These are phyloP conservation scores for Salticus scenicus DNA, from an alignment of 2,888 invertebrate species.

Conservation along the genomic window DNA sequence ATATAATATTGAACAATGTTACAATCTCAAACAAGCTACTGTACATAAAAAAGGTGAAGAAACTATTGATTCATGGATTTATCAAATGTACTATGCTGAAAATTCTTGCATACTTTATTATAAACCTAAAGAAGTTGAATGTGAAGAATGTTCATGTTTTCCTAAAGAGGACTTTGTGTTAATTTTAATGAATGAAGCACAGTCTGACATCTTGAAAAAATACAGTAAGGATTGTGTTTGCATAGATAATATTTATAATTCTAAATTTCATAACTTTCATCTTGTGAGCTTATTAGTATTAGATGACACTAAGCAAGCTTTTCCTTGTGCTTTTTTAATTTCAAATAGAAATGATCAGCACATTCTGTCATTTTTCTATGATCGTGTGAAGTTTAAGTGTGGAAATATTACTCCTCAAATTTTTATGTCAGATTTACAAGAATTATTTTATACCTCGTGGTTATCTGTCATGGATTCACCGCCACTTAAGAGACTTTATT, in stretches of 20 bases:
- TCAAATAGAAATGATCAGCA: conserved; percentile 6
- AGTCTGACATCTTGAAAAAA: conserved; percentile 26
- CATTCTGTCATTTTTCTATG: not conserved
- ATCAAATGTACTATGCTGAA: not conserved
- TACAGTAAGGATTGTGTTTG: conserved; percentile 20
- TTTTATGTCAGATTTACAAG: conserved; percentile 67
- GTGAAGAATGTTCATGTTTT: not conserved
- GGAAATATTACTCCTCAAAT: not conserved
- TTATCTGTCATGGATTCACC: conserved; percentile 15
- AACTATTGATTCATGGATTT: conserved; percentile 8
- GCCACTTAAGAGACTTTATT: conserved; percentile 20
- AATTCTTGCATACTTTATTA: not conserved
- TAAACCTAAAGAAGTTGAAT: not conserved
- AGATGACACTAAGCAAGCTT: conserved; percentile 21
- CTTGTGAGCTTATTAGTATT: conserved; percentile 18
- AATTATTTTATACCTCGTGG: conserved; percentile 65
- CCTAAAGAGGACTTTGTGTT: conserved; percentile 14
- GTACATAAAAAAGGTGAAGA: not conserved
- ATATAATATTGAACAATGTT: conserved; percentile 16
- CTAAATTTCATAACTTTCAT: conserved; percentile 30
- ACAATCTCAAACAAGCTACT: not conserved
- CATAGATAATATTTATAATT: conserved; percentile 35
- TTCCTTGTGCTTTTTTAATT: conserved; percentile 32
- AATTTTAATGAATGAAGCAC: conserved; percentile 35
- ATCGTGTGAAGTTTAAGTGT: not conserved